Percentiles rank a stretch among this genome's conserved stretches.
phyloP scores from a whole-genome alignment of 2,888 invertebrate genomes.

The Mesochorus sp. region DNA sequence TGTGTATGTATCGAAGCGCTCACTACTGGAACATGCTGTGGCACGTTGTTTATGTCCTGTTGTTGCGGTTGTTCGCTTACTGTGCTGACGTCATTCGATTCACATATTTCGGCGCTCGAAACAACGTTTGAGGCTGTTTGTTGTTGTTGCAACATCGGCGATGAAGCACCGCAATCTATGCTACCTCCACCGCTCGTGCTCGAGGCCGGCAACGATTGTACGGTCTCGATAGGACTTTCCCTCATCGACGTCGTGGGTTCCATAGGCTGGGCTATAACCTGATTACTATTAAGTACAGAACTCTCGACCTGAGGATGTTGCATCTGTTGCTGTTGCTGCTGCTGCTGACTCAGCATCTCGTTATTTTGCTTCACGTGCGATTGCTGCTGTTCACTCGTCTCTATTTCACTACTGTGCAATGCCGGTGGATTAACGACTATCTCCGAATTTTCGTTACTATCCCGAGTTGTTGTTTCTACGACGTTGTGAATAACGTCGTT shows the following conservation, averaged over 20 bases:
- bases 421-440: slow-evolving; percentile 70
- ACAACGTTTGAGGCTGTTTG: slow-evolving; percentile 68
- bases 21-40: slow-evolving; percentile 60
- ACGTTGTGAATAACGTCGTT: slow-evolving; percentile 75
- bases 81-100: slow-evolving; percentile 30
- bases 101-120: slow-evolving; percentile 69
- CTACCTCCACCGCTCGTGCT: slow-evolving; percentile 80
- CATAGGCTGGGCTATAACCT: slow-evolving; percentile 65
- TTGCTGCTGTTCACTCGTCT: slow-evolving; percentile 61
- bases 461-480: slow-evolving; percentile 75
- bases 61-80: slow-evolving; percentile 70
- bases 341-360: slow-evolving; percentile 63
- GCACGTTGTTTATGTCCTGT: slow-evolving; percentile 70
- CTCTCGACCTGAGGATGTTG: slow-evolving; percentile 69
- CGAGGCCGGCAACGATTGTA: slow-evolving; percentile 79
- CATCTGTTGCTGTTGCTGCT: slow-evolving; percentile 46
- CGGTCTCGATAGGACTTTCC: slow-evolving; percentile 72
- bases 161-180: slow-evolving; percentile 70
- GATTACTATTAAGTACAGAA: slow-evolving; percentile 71
- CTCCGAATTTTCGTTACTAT: slow-evolving; percentile 72
- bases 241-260: slow-evolving; percentile 71
- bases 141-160: slow-evolving; percentile 68
- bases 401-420: slow-evolving; percentile 70
- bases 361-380: slow-evolving; percentile 51
- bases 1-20: slow-evolving; percentile 47